These are phyloP conservation scores for Epinephelus fuscoguttatus DNA, from an alignment of 2,113 vertebrate genomes.

Conservation along the genomic window DNA sequence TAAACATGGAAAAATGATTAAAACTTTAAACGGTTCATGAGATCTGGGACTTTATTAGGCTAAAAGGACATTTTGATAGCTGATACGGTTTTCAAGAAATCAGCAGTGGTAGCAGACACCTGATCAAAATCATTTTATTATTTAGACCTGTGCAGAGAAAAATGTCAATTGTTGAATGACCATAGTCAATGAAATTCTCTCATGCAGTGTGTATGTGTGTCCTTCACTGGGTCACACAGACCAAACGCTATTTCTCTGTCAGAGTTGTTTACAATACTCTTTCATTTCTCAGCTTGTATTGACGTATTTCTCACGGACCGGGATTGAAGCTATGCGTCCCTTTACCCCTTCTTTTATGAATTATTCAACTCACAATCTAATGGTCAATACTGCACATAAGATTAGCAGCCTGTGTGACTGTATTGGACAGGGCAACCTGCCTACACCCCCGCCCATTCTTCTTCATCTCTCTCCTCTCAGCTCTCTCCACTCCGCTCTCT, in stretches of 20 bases:
- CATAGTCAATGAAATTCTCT: background rate
- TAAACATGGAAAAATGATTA: too few species aligned
- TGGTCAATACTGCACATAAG: constrained; percentile 71
- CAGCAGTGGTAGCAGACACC: too few species aligned
- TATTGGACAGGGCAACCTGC: constrained; percentile 62
- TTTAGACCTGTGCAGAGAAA: background rate
- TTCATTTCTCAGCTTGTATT: constrained; percentile 45
- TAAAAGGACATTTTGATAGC: too few species aligned
- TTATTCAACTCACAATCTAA: constrained; percentile 71
- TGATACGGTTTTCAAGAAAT: too few species aligned
- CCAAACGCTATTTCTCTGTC: constrained; percentile 21
- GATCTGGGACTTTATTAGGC: too few species aligned
- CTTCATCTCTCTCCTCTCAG: constrained; percentile 49
- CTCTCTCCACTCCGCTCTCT: constrained; percentile 14
- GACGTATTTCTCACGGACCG: constrained; percentile 37
- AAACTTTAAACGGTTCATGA: too few species aligned
- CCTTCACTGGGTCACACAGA: constrained; percentile 10
- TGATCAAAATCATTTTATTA: too few species aligned
- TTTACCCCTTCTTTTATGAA: constrained; percentile 57
- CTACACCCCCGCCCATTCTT: constrained; percentile 37
- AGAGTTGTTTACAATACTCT: constrained; percentile 37
- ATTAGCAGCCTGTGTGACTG: constrained; percentile 68
- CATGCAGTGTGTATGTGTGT: background rate
- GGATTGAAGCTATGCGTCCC: constrained; percentile 49
- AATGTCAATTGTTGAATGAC: background rate